phyloP scores from a whole-genome alignment of 2,797 vertebrate genomes.

The Champsocephalus esox region DNA sequence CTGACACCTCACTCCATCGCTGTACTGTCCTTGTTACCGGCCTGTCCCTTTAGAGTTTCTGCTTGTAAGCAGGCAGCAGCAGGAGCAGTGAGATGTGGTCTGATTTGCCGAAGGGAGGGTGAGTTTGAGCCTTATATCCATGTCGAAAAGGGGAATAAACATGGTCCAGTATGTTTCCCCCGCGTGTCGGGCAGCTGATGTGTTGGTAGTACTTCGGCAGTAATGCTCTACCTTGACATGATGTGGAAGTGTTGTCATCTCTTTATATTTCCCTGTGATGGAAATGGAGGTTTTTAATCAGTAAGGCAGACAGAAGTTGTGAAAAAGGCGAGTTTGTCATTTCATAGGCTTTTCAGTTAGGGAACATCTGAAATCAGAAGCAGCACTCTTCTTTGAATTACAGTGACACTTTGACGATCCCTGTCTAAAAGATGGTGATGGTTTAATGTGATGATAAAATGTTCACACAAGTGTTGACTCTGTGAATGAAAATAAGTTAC shows the following conservation, averaged over 20 bases:
- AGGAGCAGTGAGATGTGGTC: no score
- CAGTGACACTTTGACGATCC: not conserved
- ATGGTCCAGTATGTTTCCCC: no score
- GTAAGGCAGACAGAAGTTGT: slow-evolving; percentile 14
- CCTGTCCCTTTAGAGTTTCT: no score
- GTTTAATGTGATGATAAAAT: not conserved
- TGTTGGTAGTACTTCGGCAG: no score
- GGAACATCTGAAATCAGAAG: not conserved
- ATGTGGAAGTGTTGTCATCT: slow-evolving; percentile 6
- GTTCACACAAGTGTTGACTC: slow-evolving; percentile 3
- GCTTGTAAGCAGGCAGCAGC: no score
- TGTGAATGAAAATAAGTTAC: not conserved
- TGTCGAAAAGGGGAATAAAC: no score
- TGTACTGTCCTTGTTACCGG: no score
- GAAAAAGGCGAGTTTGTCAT: slow-evolving; percentile 1
- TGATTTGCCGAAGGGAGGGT: no score
- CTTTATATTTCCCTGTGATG: slow-evolving; percentile 33
- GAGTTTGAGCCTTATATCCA: no score
- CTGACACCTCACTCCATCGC: no score
- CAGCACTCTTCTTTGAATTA: slow-evolving; percentile 2
- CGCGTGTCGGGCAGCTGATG: no score
- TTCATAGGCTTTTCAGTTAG: slow-evolving; percentile 15
- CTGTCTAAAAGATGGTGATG: not conserved
- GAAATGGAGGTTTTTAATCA: slow-evolving; percentile 42
- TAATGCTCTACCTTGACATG: not conserved